Percentiles rank a stretch among this genome's conserved stretches.
phyloP scores from a whole-genome alignment of 2,113 vertebrate species.

The Butorides virescens region DNA sequence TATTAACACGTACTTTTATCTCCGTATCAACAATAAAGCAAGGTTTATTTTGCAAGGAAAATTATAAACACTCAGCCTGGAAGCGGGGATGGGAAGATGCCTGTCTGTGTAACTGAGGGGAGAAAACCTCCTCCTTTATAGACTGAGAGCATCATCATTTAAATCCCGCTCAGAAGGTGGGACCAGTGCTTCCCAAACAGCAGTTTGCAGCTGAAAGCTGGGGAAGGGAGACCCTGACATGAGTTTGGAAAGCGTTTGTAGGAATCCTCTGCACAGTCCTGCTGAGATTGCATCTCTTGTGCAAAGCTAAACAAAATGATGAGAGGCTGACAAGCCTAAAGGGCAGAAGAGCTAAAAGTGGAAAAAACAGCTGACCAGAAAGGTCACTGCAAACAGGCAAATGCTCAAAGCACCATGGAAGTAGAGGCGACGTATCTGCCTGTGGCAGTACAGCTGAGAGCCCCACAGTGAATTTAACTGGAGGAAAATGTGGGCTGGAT shows the following conservation, averaged over 20 bases:
- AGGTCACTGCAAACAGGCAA: not conserved
- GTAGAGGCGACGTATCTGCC: not conserved
- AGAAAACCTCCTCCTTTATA: not conserved
- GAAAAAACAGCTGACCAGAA: constrained; percentile 7
- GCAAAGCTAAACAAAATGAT: not conserved
- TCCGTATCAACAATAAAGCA: not conserved
- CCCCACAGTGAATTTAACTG: not conserved
- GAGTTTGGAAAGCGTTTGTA: not conserved
- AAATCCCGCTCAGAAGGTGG: not conserved
- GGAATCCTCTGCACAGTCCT: not conserved
- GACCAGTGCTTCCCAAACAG: not conserved
- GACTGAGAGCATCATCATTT: not conserved
- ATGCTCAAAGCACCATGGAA: not conserved
- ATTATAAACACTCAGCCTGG: not conserved
- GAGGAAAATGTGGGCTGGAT: constrained; percentile 14
- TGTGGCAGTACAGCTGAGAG: not conserved
- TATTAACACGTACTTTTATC: not conserved
- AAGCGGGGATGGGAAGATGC: not conserved
- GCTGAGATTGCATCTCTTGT: not conserved
- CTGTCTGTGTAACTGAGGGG: not conserved
- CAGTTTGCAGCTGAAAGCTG: not conserved
- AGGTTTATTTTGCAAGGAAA: not conserved
- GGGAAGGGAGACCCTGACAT: not conserved
- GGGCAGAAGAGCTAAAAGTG: constrained; percentile 1
- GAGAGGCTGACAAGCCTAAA: constrained; percentile 20